Percentiles rank a stretch among this genome's conserved stretches.
These are phyloP conservation scores for Atethmia centrago DNA, from an alignment of 2,888 invertebrate genomes.

Conservation along the genomic window DNA sequence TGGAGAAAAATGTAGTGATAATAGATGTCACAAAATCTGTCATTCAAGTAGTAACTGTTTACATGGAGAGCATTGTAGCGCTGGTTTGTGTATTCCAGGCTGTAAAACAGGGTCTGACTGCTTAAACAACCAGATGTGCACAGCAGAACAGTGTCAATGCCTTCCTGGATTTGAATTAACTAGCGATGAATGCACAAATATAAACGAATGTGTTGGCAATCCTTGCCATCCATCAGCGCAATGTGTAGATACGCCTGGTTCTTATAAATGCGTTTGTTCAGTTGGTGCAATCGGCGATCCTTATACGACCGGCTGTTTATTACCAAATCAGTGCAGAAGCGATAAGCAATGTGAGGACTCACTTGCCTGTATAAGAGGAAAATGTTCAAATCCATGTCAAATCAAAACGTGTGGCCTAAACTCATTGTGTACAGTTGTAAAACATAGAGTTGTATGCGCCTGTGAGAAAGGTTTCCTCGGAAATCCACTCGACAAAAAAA, in stretches of 20 bases:
- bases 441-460: constrained; percentile 93
- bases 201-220: constrained; percentile 94
- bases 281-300: constrained; percentile 95
- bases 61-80: constrained; percentile 96
- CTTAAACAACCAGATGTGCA: constrained; percentile 94
- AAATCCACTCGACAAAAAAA: constrained; percentile 93
- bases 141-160: constrained; percentile 94
- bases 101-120: constrained; percentile 96
- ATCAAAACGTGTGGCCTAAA: constrained; percentile 93
- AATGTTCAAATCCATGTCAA: constrained; percentile 95
- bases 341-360: constrained; percentile 94
- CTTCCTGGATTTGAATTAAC: constrained; percentile 93
- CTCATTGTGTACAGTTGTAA: constrained; percentile 93
- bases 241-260: constrained; percentile 95
- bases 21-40: constrained; percentile 95
- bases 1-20: constrained; percentile 95
- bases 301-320: constrained; percentile 92
- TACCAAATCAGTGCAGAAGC: constrained; percentile 94
- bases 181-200: constrained; percentile 94
- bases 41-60: constrained; percentile 97
- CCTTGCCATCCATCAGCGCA: constrained; percentile 95
- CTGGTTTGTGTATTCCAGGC: constrained; percentile 95
- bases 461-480: constrained; percentile 96
- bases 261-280: constrained; percentile 95
- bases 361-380: constrained; percentile 93